Conservation (phyloP, 1,140 invertebrate species). For the Panulirus ornatus region DNA sequence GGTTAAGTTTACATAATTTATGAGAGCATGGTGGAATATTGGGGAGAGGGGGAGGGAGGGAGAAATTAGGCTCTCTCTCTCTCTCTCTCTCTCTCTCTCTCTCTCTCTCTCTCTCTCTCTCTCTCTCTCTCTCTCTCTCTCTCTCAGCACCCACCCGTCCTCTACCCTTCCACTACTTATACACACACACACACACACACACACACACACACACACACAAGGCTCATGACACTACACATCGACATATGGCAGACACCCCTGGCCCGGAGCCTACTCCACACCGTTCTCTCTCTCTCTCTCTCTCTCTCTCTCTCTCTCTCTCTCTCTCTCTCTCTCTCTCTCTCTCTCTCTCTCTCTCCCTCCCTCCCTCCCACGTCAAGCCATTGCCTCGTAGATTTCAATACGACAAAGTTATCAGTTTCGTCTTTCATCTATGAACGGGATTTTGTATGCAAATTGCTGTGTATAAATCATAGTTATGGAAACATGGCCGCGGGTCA, state of each 20-base stretch:
- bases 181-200: too few species aligned
- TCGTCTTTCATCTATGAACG: constrained; percentile 66
- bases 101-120: background rate
- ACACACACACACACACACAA: too few species aligned
- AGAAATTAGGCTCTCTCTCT: too few species aligned
- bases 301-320: background rate
- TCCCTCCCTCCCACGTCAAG: constrained; percentile 13
- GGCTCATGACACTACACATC: too few species aligned
- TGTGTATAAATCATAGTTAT: constrained; percentile 66
- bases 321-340: too few species aligned
- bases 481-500: constrained; percentile 37
- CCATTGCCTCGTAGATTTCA: constrained; percentile 62
- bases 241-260: too few species aligned
- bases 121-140: background rate
- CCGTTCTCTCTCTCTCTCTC: background rate
- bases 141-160: too few species aligned
- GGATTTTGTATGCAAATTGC: constrained; percentile 66
- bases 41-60: too few species aligned
- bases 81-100: background rate
- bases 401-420: constrained; percentile 69
- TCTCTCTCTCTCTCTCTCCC: background rate
- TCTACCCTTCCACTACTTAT: too few species aligned
- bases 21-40: background rate
- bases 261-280: too few species aligned
- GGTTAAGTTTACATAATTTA: background rate